These are phyloP conservation scores for Platyrinchus mystaceus DNA, from an alignment of 2,797 vertebrate genomes.

Conservation along the genomic window DNA sequence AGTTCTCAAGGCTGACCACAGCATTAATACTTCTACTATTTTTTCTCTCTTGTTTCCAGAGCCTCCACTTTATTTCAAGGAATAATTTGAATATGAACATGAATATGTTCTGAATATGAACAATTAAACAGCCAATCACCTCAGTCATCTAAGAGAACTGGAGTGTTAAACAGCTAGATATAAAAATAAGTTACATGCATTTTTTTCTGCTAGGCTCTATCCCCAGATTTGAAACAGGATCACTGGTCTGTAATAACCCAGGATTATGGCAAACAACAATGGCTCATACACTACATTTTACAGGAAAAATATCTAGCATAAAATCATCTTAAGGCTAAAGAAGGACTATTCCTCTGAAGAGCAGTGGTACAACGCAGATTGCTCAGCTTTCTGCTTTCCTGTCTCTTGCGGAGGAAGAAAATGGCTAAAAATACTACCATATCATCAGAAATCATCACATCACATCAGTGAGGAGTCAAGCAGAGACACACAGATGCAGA, in stretches of 20 bases:
- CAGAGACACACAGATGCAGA: neutral
- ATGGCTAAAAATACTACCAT: neutral
- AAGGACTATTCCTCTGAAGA: neutral
- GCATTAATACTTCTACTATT: neutral
- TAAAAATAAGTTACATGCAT: neutral
- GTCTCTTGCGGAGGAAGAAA: neutral
- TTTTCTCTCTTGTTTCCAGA: neutral
- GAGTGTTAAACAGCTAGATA: neutral
- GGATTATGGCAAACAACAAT: neutral
- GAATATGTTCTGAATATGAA: neutral
- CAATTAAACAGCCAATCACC: neutral
- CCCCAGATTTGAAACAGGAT: neutral
- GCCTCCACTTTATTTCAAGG: neutral
- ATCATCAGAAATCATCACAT: constrained; percentile 7
- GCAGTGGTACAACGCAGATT: neutral
- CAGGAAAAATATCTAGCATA: neutral
- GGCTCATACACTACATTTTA: neutral
- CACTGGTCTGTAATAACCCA: neutral
- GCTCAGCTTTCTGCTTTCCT: neutral
- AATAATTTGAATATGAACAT: neutral
- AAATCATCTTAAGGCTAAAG: neutral
- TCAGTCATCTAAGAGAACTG: neutral
- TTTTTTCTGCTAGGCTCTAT: neutral
- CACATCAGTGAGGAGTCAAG: neutral
- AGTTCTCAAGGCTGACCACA: neutral